Evolutionary conservation across 2,113 vertebrate genomes (phyloP).

Genomic region (Tenebrosternarchus preto): DNA sequence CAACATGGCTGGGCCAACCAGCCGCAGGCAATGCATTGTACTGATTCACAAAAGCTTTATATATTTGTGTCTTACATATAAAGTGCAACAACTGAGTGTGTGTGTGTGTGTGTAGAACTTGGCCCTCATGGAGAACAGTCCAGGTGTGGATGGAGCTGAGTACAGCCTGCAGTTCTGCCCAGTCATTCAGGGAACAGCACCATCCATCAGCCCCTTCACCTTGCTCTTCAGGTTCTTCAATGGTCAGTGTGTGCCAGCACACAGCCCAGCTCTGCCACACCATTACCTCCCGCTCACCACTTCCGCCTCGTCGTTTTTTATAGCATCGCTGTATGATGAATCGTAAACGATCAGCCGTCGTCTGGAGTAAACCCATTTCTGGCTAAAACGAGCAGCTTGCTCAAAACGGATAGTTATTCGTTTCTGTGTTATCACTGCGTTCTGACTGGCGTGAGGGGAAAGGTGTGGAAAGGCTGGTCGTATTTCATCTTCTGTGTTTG

Average conservation of each 20-base stretch:
- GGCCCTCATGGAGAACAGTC: constrained; percentile 86
- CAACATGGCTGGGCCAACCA: no score
- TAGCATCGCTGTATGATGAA: no score
- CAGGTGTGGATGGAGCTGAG: constrained; percentile 80
- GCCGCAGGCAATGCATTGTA: no score
- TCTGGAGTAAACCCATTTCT: no score
- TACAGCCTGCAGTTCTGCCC: constrained; percentile 84
- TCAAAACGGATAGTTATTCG: no score
- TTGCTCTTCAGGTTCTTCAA: constrained; percentile 90
- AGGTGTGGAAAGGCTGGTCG: background rate
- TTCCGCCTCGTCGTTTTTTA: no score
- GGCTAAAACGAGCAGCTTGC: no score
- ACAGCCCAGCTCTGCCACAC: background rate
- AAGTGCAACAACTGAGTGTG: no score
- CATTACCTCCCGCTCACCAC: background rate
- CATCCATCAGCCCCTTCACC: constrained; percentile 73
- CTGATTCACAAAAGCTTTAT: no score
- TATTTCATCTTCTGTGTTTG: background rate
- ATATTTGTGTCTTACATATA: no score
- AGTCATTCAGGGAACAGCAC: constrained; percentile 51
- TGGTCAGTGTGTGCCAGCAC: constrained; percentile 67
- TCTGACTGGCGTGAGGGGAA: background rate
- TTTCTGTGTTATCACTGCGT: no score
- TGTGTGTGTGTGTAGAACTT: constrained; percentile 73
- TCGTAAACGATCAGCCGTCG: no score